Evolutionary conservation across 2,797 vertebrate species (phyloP).

Genomic region (Jordanella pulchra): DNA sequence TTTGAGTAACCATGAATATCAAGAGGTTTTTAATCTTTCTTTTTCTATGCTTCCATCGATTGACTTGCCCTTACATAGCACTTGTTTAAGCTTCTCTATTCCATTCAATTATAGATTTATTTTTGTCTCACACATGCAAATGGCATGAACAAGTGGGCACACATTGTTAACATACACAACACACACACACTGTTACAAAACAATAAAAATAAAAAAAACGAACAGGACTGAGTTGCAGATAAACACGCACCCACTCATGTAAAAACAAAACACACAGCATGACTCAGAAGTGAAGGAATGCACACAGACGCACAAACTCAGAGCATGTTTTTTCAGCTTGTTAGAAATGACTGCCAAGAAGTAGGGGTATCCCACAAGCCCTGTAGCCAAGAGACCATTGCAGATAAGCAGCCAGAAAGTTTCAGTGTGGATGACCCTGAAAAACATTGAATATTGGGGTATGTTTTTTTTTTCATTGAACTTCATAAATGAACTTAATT

Average conservation of each 20-base stretch:
- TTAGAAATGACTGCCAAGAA: conserved; percentile 75
- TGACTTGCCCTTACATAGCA: conserved; percentile 11
- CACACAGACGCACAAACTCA: conserved; percentile 29
- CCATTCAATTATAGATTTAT: conserved; percentile 27
- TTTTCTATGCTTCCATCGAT: conserved; percentile 9
- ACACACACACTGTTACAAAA: conserved; percentile 24
- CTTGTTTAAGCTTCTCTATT: neutral
- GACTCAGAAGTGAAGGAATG: conserved; percentile 56
- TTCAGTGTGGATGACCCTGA: conserved; percentile 40
- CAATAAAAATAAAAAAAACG: conserved; percentile 21
- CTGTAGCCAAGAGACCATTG: conserved; percentile 74
- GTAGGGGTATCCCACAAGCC: conserved; percentile 80
- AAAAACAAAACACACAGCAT: conserved; percentile 52
- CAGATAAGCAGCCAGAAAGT: conserved; percentile 77
- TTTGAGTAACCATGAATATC: conserved; percentile 31
- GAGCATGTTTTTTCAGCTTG: conserved; percentile 71
- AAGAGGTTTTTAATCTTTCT: conserved; percentile 22
- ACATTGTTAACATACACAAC: conserved; percentile 24
- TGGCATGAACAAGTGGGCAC: conserved; percentile 15
- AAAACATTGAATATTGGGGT: neutral
- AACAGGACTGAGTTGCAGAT: conserved; percentile 36
- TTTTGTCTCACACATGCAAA: conserved; percentile 17
- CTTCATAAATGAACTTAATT: too few relatives aligned
- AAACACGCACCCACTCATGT: conserved; percentile 39
- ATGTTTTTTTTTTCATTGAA: neutral